These are phyloP conservation scores for Kryptolebias marmoratus DNA, from an alignment of 2,113 vertebrate species.

Conservation along the genomic window DNA sequence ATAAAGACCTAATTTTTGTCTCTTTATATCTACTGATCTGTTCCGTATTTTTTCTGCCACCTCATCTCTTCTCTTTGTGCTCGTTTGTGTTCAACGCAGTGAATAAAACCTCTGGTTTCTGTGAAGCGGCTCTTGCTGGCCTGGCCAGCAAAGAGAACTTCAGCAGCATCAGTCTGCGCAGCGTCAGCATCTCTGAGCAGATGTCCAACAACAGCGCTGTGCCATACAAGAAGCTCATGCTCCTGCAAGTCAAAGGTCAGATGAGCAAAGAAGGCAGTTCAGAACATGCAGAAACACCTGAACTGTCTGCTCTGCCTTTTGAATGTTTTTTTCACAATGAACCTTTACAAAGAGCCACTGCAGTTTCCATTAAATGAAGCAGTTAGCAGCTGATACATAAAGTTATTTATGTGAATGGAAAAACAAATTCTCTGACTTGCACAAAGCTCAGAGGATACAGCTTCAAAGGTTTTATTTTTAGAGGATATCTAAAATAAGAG, in stretches of 20 bases:
- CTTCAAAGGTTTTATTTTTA: slow-evolving; percentile 31
- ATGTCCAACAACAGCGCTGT: slow-evolving; percentile 95
- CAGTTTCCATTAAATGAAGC: neutral
- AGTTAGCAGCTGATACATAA: neutral
- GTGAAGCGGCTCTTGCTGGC: slow-evolving; percentile 92
- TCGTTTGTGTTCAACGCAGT: slow-evolving; percentile 68
- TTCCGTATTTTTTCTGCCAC: no score
- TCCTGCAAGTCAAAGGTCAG: slow-evolving; percentile 95
- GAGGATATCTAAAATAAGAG: slow-evolving; percentile 29
- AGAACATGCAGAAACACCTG: no score
- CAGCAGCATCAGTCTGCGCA: slow-evolving; percentile 90
- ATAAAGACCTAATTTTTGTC: no score
- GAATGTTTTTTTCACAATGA: no score
- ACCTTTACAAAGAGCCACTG: no score
- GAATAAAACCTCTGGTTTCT: slow-evolving; percentile 88
- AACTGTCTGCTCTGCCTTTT: no score
- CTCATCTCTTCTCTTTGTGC: no score
- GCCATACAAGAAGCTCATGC: slow-evolving; percentile 94
- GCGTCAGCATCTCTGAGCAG: slow-evolving; percentile 89
- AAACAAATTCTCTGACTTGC: slow-evolving; percentile 9
- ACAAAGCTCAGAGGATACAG: slow-evolving; percentile 36
- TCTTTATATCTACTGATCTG: no score
- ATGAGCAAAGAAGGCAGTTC: no score
- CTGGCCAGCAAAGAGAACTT: slow-evolving; percentile 96
- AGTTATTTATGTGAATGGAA: neutral